Base-by-base conservation (phyloP, 2,888 invertebrate species). In the Andrena bicolor region DNA sequence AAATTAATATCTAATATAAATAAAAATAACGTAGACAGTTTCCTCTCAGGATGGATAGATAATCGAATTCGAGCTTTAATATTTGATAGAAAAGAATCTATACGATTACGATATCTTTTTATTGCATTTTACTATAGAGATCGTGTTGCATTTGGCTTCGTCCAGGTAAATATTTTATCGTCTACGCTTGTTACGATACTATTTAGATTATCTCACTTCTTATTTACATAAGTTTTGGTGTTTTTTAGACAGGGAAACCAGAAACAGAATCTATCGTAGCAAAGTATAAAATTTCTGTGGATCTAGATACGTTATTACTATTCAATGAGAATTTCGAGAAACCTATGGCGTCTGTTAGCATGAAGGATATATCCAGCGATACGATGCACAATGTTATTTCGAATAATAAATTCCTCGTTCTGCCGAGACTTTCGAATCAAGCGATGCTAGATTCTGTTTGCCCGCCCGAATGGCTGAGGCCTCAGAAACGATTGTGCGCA, bases 371-470 rank as follows among this genome's bases (percentile, higher is more conserved):
- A 92, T 97, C 98, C 13, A 97, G 97, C 32, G 96, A 97, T 90
- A 97, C 98, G 0, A 95, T 99, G 93, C 97, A 97, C 85, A 98
- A 99, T 93, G 96, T 99, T 73, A 97, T 99, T 77, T 96, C 97
- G 76, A 96, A 97, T 63, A 98, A 99, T 94, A 97, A 98, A 94
- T 98, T 97, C 94, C 95, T 99, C 72, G 96, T 97, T 32, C 94
- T 99, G 86, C 99, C 99, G 0, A 95, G 99, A 74, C 95, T 99
- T 6, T 98, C 98, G 0, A 98, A 98, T n/a, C 99, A 99, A 95
- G 97, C 96, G 88, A 94, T 95, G 90, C 94, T 98, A 89, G 98
- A 98, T 91, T 96, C 96, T 7, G 95, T 99, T 72, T 99, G 99
- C 91, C 99, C 99, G 0, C 96, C 97, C 76, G 98, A 98, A 93